Percentiles rank a stretch among this genome's conserved stretches.
Evolutionary conservation across 2,888 invertebrate species (phyloP).

Genomic region (Nomada lathburiana): DNA sequence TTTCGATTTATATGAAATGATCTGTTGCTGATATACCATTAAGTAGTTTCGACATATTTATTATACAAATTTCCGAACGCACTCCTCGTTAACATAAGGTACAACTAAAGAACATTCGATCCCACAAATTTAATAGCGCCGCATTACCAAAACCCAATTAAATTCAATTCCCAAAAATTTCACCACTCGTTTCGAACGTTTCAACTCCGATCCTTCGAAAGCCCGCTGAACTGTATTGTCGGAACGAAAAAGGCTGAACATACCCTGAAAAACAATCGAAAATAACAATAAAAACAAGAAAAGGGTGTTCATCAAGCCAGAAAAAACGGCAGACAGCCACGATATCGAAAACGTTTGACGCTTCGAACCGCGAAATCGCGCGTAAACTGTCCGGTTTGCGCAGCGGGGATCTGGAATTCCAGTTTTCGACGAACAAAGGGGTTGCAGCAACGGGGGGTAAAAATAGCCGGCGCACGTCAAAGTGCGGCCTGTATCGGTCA

Average conservation of each 20-base stretch:
- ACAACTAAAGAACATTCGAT: background rate
- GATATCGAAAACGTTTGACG: constrained; percentile 3
- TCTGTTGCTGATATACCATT: no score
- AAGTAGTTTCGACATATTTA: no score
- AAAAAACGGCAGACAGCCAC: background rate
- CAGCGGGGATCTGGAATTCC: background rate
- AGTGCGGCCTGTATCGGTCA: constrained; percentile 67
- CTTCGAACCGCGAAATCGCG: background rate
- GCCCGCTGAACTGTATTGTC: background rate
- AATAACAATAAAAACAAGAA: background rate
- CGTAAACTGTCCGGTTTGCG: background rate
- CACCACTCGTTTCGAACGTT: no score
- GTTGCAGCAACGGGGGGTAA: constrained; percentile 18
- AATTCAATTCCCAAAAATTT: background rate
- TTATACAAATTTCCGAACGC: no score
- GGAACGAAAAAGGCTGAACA: background rate
- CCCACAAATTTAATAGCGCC: background rate
- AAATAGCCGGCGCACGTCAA: constrained; percentile 50
- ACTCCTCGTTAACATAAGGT: no score
- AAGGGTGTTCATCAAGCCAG: background rate
- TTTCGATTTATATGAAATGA: no score
- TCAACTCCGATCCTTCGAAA: background rate
- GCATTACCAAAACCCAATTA: background rate
- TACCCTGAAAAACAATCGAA: background rate
- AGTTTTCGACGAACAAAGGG: background rate